Evolutionary conservation across 2,888 invertebrate genomes (phyloP), one percentile per base, ranked within the genome.

Genomic region (Abrostola tripartita): DNA sequence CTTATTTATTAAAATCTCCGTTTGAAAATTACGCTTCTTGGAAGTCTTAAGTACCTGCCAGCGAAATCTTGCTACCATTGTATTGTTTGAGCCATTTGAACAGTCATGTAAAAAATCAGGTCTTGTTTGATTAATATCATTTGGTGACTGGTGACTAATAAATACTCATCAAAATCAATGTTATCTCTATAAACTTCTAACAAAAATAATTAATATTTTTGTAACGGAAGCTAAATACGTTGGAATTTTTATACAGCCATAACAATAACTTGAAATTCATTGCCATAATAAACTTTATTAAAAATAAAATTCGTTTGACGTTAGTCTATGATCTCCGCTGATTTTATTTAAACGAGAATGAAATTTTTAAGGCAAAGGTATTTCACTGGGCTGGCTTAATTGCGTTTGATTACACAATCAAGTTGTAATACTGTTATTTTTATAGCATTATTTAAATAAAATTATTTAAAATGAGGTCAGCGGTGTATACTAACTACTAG

Each of bases 391-490:
- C 61, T 37, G 70, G 47, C 56, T 35, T 55, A 55, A 61, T 59
- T 52, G 24, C 47, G 11, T 54, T 61, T n/a, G 8, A 36, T 54
- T 70, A 54, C 60, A 61, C 50, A 44, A 65, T 50, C 35, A 56
- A 72, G 36, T 64, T 37, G 14, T 42, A 1, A 37, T 24, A 24
- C 42, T 37, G 52, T 52, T 66, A 35, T 51, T 72, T 44, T 58
- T 63, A 44, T 61, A 35, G 54, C 53, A 50, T 65, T 62, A 61
- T 55, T 62, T 61, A 37, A 47, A 52, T 52, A 71, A 68, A 64
- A 52, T 42, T 40, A n/a, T 78, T 81, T 71, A 55, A 85, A 88
- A 88, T 78, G 81, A 76, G 88, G 88, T 85, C 88, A 87, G 78
- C 79, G 78, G 68, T 80, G 78, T 82, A 68, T 82, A 83, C 83